Conservation (phyloP, 2,888 invertebrate species). For the Mactromeris polynyma region DNA sequence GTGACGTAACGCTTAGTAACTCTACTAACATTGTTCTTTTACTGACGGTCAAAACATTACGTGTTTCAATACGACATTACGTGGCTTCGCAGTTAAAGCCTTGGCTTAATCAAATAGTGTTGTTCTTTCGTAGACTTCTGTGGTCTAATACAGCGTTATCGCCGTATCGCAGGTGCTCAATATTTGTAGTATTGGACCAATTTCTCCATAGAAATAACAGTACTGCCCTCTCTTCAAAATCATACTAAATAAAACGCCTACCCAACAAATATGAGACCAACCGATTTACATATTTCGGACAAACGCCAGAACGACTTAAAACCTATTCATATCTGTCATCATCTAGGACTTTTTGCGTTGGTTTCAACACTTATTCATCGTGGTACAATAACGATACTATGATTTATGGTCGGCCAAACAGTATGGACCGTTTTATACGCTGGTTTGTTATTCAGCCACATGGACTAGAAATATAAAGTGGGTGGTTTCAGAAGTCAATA, state of each 20-base stretch:
- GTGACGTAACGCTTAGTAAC: neutral
- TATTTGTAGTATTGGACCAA: conserved; percentile 37
- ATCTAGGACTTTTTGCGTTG: neutral
- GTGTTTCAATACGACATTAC: neutral
- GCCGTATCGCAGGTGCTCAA: conserved; percentile 53
- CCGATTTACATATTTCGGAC: conserved; percentile 61
- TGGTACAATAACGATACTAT: conserved; percentile 46
- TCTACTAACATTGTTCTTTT: neutral
- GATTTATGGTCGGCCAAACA: conserved; percentile 42
- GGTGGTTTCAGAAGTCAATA: conserved; percentile 56
- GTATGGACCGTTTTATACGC: conserved; percentile 37
- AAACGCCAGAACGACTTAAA: conserved; percentile 35
- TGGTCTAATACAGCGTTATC: neutral
- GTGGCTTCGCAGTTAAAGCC: neutral
- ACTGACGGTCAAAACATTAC: neutral
- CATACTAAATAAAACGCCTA: conserved; percentile 65
- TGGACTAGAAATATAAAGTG: conserved; percentile 44
- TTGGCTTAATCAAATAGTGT: neutral
- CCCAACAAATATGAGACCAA: conserved; percentile 44
- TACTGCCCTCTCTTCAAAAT: conserved; percentile 55
- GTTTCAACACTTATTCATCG: neutral
- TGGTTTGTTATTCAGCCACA: conserved; percentile 38
- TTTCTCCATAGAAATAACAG: conserved; percentile 53
- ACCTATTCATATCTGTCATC: neutral
- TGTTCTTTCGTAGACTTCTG: neutral